Conservation (phyloP, 2,888 invertebrate genomes). For the Netelia melanura region DNA sequence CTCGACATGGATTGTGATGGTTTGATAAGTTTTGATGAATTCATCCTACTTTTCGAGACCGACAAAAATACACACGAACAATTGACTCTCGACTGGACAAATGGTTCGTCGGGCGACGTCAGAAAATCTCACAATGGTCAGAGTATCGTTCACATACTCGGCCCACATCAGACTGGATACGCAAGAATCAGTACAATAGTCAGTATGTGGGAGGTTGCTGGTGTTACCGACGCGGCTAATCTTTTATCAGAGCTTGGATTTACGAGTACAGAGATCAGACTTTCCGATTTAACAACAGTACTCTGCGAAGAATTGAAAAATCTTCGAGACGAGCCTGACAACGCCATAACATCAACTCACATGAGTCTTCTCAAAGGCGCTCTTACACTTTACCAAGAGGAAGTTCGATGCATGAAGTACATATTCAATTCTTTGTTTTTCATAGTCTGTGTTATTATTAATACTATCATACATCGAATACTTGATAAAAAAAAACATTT, state of each 20-base stretch:
- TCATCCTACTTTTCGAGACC: constrained; percentile 87
- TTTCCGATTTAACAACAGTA: constrained; percentile 88
- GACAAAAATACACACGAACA: constrained; percentile 79
- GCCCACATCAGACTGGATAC: constrained; percentile 75
- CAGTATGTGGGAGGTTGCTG: constrained; percentile 91
- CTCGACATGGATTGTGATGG: constrained; percentile 88
- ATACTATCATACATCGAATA: neutral
- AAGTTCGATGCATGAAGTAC: constrained; percentile 87
- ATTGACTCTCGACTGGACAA: constrained; percentile 74
- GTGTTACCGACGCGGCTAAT: constrained; percentile 88
- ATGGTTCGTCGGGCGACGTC: constrained; percentile 72
- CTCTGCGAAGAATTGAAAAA: constrained; percentile 89
- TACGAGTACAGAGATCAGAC: constrained; percentile 86
- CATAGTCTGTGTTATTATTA: constrained; percentile 20
- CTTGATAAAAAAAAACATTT: constrained; percentile 36
- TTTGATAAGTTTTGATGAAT: constrained; percentile 88
- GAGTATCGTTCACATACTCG: constrained; percentile 69
- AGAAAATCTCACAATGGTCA: constrained; percentile 70
- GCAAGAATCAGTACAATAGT: constrained; percentile 84
- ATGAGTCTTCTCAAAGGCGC: constrained; percentile 88
- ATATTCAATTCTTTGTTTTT: constrained; percentile 56
- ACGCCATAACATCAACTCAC: constrained; percentile 83
- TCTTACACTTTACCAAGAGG: constrained; percentile 89
- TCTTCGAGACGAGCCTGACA: constrained; percentile 83
- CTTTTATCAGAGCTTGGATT: constrained; percentile 90